Conservation (phyloP, 2,113 vertebrate genomes). For the Fulmarus glacialis region DNA sequence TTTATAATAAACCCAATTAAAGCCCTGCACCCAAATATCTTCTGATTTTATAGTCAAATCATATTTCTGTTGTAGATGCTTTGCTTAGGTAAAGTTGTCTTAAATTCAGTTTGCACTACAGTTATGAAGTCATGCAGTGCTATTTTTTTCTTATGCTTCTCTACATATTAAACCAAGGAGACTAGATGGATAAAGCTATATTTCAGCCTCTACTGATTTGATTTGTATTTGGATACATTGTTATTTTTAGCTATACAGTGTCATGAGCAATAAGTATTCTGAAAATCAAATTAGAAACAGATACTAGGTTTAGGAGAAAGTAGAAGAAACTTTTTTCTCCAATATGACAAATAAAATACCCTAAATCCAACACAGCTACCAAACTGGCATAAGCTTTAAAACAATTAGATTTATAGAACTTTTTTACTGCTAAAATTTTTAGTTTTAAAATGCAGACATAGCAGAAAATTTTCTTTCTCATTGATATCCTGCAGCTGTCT, state of each 20-base stretch:
- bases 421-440: background rate
- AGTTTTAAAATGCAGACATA: background rate
- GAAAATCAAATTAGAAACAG: background rate
- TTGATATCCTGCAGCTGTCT: background rate
- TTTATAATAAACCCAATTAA: background rate
- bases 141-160: background rate
- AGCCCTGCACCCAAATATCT: background rate
- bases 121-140: background rate
- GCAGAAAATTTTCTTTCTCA: background rate
- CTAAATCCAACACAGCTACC: background rate
- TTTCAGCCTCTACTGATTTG: background rate
- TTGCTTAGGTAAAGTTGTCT: background rate
- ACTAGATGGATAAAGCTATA: background rate
- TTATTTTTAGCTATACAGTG: background rate
- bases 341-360: background rate
- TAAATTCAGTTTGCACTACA: background rate
- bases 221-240: background rate
- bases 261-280: background rate
- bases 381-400: slow-evolving; percentile 3
- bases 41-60: background rate
- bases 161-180: background rate
- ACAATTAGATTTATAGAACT: background rate
- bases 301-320: background rate
- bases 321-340: background rate
- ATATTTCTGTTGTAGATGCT: background rate